Percentiles rank a stretch among this genome's conserved stretches.
Conservation (phyloP, 2,888 invertebrate species). For the Gonocerus acuteangulatus region DNA sequence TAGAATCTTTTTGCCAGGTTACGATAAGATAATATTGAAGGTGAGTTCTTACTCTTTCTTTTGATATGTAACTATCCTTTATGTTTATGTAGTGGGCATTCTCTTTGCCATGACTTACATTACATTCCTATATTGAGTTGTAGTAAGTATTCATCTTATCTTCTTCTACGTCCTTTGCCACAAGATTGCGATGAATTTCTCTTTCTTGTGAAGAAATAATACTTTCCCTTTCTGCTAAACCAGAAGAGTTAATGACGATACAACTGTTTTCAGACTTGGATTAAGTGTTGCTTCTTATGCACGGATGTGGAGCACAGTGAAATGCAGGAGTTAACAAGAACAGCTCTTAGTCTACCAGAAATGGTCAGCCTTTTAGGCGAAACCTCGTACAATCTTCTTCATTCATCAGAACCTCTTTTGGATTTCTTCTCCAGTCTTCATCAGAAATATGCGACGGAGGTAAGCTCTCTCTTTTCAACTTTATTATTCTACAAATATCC, state of each 20-base stretch:
- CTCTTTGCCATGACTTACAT: no score
- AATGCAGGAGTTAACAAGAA: constrained; percentile 32
- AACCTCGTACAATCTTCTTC: constrained; percentile 6
- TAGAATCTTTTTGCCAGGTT: constrained; percentile 2
- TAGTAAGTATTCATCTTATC: no score
- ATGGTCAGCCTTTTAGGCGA: constrained; percentile 14
- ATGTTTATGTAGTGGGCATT: not conserved
- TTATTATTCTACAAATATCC: no score
- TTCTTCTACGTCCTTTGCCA: no score
- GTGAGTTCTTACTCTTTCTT: constrained; percentile 9
- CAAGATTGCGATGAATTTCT: no score
- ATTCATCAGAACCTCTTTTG: constrained; percentile 31
- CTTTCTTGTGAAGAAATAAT: no score
- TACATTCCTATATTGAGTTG: no score
- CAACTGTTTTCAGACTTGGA: constrained; percentile 36
- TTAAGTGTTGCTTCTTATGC: constrained; percentile 33
- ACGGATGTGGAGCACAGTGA: constrained; percentile 28
- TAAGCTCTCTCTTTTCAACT: not conserved
- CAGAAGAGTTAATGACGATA: no score
- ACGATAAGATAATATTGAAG: constrained; percentile 32
- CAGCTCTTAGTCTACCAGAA: constrained; percentile 28
- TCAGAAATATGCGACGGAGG: constrained; percentile 29
- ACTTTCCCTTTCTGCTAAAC: no score
- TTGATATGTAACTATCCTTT: not conserved
- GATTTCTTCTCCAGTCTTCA: constrained; percentile 28